Evolutionary conservation across 1,140 invertebrate genomes (phyloP).

Genomic region (Oncopeltus fasciatus): DNA sequence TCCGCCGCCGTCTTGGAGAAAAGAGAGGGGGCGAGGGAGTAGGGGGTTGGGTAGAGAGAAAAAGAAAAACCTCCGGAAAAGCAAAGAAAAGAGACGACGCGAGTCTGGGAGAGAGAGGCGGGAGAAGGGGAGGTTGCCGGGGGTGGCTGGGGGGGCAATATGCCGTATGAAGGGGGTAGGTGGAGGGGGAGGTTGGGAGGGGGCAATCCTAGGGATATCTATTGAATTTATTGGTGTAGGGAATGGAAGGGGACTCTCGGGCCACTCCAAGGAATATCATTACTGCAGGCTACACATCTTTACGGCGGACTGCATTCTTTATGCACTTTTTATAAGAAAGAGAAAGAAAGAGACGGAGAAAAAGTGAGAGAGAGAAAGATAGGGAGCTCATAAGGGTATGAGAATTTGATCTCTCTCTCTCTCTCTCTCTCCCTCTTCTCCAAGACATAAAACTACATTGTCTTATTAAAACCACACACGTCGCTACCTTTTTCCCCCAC

Average conservation of each 20-base stretch:
- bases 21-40: neutral
- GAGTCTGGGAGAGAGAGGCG: too few species aligned
- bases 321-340: slow-evolving; percentile 20
- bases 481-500: neutral
- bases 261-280: slow-evolving; percentile 21
- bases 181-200: neutral
- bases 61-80: slow-evolving; percentile 4
- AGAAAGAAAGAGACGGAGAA: too few species aligned
- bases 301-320: slow-evolving; percentile 17
- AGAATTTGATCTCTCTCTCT: too few species aligned
- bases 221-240: slow-evolving; percentile 22
- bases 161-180: neutral
- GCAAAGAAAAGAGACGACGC: slow-evolving; percentile 2
- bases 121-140: neutral
- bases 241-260: slow-evolving; percentile 17
- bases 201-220: slow-evolving; percentile 19
- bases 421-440: neutral
- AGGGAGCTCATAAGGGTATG: too few species aligned
- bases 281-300: slow-evolving; percentile 15
- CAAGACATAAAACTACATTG: slow-evolving; percentile 15
- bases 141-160: neutral
- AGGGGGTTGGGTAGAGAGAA: slow-evolving; percentile 5
- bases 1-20: neutral
- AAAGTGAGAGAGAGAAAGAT: too few species aligned
- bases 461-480: slow-evolving; percentile 15